phyloP scores from a whole-genome alignment of 2,113 vertebrate genomes.

The Cygnus buccinator region DNA sequence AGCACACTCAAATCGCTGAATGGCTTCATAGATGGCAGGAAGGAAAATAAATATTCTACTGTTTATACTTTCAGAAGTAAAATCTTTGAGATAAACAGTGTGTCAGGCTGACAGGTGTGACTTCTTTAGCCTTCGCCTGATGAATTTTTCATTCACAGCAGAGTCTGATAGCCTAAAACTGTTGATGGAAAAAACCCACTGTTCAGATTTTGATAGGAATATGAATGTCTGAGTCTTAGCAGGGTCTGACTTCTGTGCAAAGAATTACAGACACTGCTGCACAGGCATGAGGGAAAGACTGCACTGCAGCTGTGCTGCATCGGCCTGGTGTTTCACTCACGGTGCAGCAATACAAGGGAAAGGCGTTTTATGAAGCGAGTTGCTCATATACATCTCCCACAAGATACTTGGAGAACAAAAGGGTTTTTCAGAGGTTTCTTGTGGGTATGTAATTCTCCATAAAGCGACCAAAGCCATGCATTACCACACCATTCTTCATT shows the following conservation, averaged over 20 bases:
- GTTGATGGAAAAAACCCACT: conserved; percentile 60
- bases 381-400: neutral
- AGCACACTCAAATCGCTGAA: conserved; percentile 63
- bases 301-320: fast-evolving
- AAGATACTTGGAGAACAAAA: neutral
- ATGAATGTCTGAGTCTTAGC: conserved; percentile 2
- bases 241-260: neutral
- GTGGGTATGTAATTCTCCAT: neutral
- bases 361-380: neutral
- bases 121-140: conserved; percentile 62
- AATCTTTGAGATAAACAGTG: conserved; percentile 68
- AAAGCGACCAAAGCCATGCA: neutral
- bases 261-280: neutral
- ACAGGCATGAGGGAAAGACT: fast-evolving
- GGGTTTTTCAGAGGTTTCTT: neutral
- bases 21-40: conserved; percentile 68
- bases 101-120: conserved; percentile 74
- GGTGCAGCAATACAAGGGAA: neutral
- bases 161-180: conserved; percentile 57
- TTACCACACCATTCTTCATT: neutral
- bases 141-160: conserved; percentile 61
- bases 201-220: conserved; percentile 16
- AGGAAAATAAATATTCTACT: conserved; percentile 77
- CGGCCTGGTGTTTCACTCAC: neutral
- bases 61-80: conserved; percentile 67